Percentiles rank a stretch among this genome's conserved stretches.
phyloP scores from a whole-genome alignment of 2,888 invertebrate species.

The Neuroscelio doddi region DNA sequence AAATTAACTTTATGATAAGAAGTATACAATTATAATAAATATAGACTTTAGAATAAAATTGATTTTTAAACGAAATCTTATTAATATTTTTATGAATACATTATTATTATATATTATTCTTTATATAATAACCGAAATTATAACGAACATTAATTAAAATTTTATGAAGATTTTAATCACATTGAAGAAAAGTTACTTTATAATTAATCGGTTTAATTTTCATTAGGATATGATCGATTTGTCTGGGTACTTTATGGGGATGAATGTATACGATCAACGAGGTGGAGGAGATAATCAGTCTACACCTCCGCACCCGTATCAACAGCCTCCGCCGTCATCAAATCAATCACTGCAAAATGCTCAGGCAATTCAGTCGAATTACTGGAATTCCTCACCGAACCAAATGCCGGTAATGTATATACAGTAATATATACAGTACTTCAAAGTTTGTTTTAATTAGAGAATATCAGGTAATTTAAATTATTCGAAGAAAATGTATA shows the following conservation, averaged over 20 bases:
- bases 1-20: too few relatives aligned
- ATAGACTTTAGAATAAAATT: too few relatives aligned
- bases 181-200: too few relatives aligned
- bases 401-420: slow-evolving; percentile 59
- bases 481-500: too few relatives aligned
- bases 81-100: too few relatives aligned
- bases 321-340: slow-evolving; percentile 55
- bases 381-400: slow-evolving; percentile 67
- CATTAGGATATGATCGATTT: slow-evolving; percentile 63
- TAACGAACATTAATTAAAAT: background rate
- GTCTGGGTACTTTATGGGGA: slow-evolving; percentile 67
- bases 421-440: background rate
- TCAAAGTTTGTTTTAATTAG: too few relatives aligned
- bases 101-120: slow-evolving; percentile 2
- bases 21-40: too few relatives aligned
- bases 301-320: slow-evolving; percentile 60
- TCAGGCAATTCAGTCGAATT: slow-evolving; percentile 59
- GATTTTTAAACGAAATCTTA: too few relatives aligned
- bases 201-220: slow-evolving; percentile 2
- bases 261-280: slow-evolving; percentile 67
- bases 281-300: slow-evolving; percentile 57
- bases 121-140: background rate
- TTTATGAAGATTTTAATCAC: too few relatives aligned
- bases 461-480: too few relatives aligned
- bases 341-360: slow-evolving; percentile 55